These are phyloP conservation scores for human (Homo sapiens) DNA, from an alignment of 2,113 vertebrate genomes.

Conservation along the genomic window DNA sequence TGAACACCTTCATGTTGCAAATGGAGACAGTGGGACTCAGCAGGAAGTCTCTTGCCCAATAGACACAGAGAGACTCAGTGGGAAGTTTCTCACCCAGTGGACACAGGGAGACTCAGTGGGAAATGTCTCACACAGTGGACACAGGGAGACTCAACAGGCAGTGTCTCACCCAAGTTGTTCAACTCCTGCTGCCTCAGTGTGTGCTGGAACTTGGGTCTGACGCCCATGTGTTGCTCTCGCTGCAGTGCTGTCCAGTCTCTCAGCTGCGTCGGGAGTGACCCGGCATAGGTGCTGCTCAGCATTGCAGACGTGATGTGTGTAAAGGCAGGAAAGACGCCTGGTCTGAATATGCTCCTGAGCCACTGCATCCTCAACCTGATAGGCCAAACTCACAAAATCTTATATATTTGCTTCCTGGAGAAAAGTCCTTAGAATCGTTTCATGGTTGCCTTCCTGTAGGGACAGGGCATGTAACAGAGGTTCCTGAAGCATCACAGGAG, in stretches of 20 bases:
- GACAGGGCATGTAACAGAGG: neutral
- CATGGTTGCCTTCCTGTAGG: neutral
- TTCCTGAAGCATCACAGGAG: neutral
- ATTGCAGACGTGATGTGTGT: neutral
- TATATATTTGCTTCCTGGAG: neutral
- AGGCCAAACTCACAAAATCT: neutral
- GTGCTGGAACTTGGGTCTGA: neutral
- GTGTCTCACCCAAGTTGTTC: fast-evolving
- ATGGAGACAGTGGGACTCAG: neutral
- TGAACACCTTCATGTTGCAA: neutral
- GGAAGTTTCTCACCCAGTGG: no score
- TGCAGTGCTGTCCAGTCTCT: neutral
- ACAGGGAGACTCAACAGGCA: neutral
- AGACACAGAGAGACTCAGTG: no score
- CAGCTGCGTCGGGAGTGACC: neutral
- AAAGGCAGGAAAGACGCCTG: neutral
- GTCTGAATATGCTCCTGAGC: neutral
- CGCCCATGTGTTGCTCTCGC: neutral
- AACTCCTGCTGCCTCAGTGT: neutral
- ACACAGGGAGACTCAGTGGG: no score
- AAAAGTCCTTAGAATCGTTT: neutral
- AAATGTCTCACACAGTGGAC: no score
- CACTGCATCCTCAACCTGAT: neutral
- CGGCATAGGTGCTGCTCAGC: neutral
- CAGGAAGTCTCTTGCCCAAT: neutral